Evolutionary conservation across 64 coral and sea anemone genomes (phyloP).

Genomic region (Montipora cactus): DNA sequence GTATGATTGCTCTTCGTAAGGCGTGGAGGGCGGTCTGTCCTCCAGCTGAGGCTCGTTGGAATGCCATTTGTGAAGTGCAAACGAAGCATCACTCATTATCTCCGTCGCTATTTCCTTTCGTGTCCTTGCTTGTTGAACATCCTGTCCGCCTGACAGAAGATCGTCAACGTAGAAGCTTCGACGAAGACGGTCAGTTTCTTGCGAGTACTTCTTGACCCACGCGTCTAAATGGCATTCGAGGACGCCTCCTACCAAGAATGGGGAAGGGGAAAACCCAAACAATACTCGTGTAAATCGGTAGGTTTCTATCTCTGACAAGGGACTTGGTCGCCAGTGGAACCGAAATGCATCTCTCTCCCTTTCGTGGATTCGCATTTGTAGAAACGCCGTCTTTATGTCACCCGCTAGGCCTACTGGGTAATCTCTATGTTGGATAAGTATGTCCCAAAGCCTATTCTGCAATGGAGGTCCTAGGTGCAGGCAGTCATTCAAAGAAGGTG

Average conservation of each 20-base stretch:
- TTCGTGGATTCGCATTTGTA: too few relatives aligned
- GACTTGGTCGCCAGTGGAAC: too few relatives aligned
- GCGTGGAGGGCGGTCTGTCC: too few relatives aligned
- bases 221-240: slow-evolving; percentile 51
- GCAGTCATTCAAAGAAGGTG: not conserved
- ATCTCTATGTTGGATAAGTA: not conserved
- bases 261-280: too few relatives aligned
- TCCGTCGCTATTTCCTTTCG: slow-evolving; percentile 38
- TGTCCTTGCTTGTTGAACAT: slow-evolving; percentile 17
- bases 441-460: slow-evolving; percentile 13
- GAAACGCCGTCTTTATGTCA: too few relatives aligned
- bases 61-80: slow-evolving; percentile 39
- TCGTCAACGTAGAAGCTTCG: slow-evolving; percentile 60
- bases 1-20: too few relatives aligned
- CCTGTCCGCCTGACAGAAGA: slow-evolving; percentile 39
- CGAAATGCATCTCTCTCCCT: too few relatives aligned
- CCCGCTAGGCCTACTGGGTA: not conserved
- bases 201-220: slow-evolving; percentile 44
- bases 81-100: slow-evolving; percentile 66
- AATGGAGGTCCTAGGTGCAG: not conserved
- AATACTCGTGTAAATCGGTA: too few relatives aligned
- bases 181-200: slow-evolving; percentile 1
- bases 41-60: too few relatives aligned
- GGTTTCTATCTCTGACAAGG: not conserved
- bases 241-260: not conserved